A percentile compares a stretch with the other conserved stretches of the same genome.
phyloP scores from a whole-genome alignment of 2,797 vertebrate genomes.

The Liparis tanakae region DNA sequence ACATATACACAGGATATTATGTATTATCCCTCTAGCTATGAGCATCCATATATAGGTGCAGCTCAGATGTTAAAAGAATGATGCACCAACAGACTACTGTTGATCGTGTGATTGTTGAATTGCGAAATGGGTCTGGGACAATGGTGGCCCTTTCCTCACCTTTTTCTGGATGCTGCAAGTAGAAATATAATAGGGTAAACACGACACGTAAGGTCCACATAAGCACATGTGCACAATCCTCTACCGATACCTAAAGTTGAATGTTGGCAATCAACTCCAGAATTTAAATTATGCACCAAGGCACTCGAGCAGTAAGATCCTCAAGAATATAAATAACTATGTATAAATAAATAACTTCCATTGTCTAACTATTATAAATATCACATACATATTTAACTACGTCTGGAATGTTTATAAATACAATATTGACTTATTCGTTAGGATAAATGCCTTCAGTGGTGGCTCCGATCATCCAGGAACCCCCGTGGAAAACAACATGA shows the following conservation, averaged over 20 bases:
- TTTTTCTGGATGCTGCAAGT: neutral
- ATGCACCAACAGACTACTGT: neutral
- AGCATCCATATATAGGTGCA: neutral
- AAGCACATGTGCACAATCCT: neutral
- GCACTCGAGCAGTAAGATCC: neutral
- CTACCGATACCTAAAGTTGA: neutral
- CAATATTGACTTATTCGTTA: neutral
- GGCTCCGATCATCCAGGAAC: too few species aligned
- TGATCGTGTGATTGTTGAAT: neutral
- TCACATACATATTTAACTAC: neutral
- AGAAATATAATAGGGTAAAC: conserved; percentile 1
- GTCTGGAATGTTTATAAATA: neutral
- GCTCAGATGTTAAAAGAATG: neutral
- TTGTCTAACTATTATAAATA: neutral
- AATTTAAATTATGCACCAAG: neutral
- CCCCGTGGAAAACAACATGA: fast-evolving
- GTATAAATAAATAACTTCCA: neutral
- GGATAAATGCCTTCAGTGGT: neutral
- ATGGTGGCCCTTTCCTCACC: neutral
- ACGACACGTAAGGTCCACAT: neutral
- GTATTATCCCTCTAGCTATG: neutral
- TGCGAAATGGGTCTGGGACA: neutral
- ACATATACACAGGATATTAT: neutral
- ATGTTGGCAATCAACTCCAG: neutral
- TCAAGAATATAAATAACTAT: neutral